Percentiles rank a stretch among this genome's conserved stretches.
Evolutionary conservation across 2,888 invertebrate species (phyloP).

Genomic region (Ariolimax columbianus): DNA sequence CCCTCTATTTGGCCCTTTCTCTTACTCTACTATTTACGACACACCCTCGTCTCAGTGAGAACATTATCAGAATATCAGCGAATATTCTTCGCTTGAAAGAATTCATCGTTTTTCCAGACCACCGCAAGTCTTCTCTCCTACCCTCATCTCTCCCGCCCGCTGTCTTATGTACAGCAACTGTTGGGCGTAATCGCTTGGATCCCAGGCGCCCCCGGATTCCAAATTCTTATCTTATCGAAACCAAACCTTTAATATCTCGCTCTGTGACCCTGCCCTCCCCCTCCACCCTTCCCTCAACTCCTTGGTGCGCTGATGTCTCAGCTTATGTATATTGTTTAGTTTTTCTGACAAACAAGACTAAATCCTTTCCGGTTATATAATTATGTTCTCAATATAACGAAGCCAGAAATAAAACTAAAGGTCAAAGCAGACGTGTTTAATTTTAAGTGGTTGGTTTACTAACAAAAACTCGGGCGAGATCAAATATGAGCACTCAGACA

Average conservation of each 20-base stretch:
- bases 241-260: constrained; percentile 36
- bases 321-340: background rate
- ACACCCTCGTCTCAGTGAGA: background rate
- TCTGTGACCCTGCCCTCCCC: background rate
- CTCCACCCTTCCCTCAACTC: background rate
- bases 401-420: too few species aligned
- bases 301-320: background rate
- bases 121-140: background rate
- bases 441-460: too few species aligned
- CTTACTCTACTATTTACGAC: background rate
- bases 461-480: too few species aligned
- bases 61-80: background rate
- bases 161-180: constrained; percentile 30
- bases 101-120: background rate
- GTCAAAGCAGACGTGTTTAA: too few species aligned
- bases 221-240: constrained; percentile 40
- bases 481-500: too few species aligned
- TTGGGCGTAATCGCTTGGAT: constrained; percentile 24
- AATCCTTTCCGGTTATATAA: too few species aligned
- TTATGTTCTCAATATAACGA: too few species aligned
- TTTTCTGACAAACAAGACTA: too few species aligned
- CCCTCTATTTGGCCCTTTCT: too few species aligned
- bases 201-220: background rate
- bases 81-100: background rate
- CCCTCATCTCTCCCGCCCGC: background rate